Evolutionary conservation across 2,888 invertebrate genomes (phyloP).

Genomic region (Lasius fuliginosus): DNA sequence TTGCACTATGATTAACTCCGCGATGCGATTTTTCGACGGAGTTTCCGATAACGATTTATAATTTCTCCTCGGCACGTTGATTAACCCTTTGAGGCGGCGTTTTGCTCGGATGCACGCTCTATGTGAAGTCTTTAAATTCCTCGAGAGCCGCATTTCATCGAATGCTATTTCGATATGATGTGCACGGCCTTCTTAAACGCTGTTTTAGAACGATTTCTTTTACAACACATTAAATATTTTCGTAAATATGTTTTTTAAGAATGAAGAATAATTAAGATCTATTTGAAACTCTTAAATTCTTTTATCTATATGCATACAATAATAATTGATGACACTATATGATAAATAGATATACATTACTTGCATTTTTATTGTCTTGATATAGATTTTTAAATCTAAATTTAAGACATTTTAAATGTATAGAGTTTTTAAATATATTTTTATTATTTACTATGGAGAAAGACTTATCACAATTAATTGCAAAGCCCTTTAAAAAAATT

Average conservation of each 20-base stretch:
- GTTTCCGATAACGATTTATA: conserved; percentile 48
- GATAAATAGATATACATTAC: not conserved
- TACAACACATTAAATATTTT: not conserved
- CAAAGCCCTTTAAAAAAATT: not conserved
- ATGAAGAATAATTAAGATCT: not conserved
- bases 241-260: not conserved
- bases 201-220: not conserved
- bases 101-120: conserved; percentile 31
- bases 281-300: not conserved
- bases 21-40: conserved; percentile 43
- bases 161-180: not conserved
- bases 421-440: not conserved
- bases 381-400: not conserved
- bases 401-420: not conserved
- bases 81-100: conserved; percentile 37
- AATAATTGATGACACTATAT: not conserved
- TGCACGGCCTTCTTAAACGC: not conserved
- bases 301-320: not conserved
- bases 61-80: conserved; percentile 39
- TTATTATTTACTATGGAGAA: not conserved
- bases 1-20: conserved; percentile 12
- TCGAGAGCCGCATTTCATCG: conserved; percentile 25
- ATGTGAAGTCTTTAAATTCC: conserved; percentile 10
- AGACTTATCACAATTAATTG: not conserved
- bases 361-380: not conserved